Evolutionary conservation across 2,113 vertebrate species (phyloP).

Genomic region (Clarias gariepinus): DNA sequence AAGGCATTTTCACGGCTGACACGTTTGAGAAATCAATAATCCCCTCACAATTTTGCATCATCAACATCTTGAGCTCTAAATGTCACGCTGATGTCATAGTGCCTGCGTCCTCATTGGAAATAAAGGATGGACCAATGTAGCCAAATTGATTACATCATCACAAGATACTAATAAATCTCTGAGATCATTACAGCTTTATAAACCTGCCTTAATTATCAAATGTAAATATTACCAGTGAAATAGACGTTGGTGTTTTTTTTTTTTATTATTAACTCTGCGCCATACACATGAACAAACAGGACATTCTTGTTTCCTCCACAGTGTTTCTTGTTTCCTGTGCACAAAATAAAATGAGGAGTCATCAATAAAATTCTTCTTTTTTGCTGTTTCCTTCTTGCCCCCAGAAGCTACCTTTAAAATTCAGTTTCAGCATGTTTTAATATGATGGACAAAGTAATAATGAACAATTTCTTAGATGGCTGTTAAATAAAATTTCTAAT

Average conservation of each 20-base stretch:
- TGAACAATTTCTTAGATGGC: not conserved
- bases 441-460: not conserved
- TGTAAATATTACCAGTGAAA: not conserved
- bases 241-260: not conserved
- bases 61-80: no score
- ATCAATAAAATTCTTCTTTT: constrained; percentile 1
- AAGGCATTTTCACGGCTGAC: no score
- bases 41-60: no score
- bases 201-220: not conserved
- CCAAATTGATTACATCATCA: not conserved
- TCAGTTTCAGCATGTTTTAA: not conserved
- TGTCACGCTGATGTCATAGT: no score
- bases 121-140: not conserved
- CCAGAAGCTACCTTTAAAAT: not conserved
- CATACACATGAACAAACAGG: constrained; percentile 54
- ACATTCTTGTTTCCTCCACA: constrained; percentile 42
- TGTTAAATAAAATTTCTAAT: not conserved
- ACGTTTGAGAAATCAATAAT: no score
- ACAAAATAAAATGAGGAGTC: not conserved
- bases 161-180: not conserved
- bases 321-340: constrained; percentile 28
- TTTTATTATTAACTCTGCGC: not conserved
- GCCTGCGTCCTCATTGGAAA: not conserved
- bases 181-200: not conserved
- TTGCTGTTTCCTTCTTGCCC: not conserved